Base-by-base conservation (phyloP, 23 tunicate species). In the Trididemnum nubilum region DNA sequence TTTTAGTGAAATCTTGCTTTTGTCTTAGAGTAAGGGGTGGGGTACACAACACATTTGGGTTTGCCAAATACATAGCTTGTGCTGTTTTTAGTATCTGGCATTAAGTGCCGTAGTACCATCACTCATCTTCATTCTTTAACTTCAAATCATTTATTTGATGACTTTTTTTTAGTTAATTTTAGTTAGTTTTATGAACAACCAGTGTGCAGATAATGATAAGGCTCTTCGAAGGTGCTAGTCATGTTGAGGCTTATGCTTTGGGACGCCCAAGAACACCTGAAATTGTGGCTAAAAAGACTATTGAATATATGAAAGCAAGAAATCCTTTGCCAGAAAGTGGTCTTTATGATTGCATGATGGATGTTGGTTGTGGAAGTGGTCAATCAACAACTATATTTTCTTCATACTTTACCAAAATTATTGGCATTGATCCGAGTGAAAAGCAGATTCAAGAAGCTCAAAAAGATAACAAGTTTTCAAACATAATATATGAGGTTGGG, bases 351-450 rank as follows among this genome's bases (percentile, higher is more conserved):
- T 32, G 36, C 25, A 51, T 86, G 87, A 39, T 91, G 21, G 97
- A 91, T 75, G 84, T 91, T 36, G 97, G 97, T 24, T 91, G 97
- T 76, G 97, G 97, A 0, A 81, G 84, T 66, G 97, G 97, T 12
- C 97, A 91, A 52, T 81, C 91, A 1, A 75, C 87, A 2, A 51
- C 51, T 23, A 36, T 76, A 2, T 91, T 81, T 81, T 72, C 87
- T 21, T 71, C 86, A 2, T 54, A 86, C 54, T 81, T 91, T 35
- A 36, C 81, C 21, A 81, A 38, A 1, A 76, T 82, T 4, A 49
- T 80, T 31, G 97, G 89, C 1, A 81, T 91, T 70, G 97, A 91
- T 78, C 82, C 86, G 18, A 91, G 97, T 65, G 64, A 63, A 36
- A 86, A 75, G 23, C 97, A 91, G 54, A 86, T 91, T 27, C 36